A percentile compares a stretch with the other conserved stretches of the same genome.
Evolutionary conservation across 2,113 vertebrate genomes (phyloP).

Genomic region (Cavia porcellus): DNA sequence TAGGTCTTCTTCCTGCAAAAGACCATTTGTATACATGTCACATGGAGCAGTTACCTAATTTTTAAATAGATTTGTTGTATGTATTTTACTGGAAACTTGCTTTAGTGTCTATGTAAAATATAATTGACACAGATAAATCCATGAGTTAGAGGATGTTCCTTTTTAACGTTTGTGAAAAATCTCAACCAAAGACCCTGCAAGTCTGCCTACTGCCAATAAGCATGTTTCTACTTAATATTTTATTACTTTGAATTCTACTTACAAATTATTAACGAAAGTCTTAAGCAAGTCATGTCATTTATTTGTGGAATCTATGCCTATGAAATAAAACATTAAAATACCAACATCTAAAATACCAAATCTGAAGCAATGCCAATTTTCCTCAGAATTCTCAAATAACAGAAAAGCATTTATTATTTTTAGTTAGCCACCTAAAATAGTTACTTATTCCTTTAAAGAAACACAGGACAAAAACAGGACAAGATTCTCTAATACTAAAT

Average conservation of each 20-base stretch:
- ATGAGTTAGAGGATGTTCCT: slow-evolving; percentile 57
- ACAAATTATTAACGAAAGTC: slow-evolving; percentile 66
- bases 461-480: not conserved
- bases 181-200: slow-evolving; percentile 61
- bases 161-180: slow-evolving; percentile 72
- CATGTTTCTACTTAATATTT: slow-evolving; percentile 61
- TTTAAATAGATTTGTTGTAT: slow-evolving; percentile 49
- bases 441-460: not conserved
- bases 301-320: slow-evolving; percentile 12
- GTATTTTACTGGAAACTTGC: not conserved
- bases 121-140: slow-evolving; percentile 64
- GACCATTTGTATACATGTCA: not conserved
- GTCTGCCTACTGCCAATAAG: slow-evolving; percentile 42
- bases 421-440: slow-evolving; percentile 3
- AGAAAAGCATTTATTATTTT: slow-evolving; percentile 38
- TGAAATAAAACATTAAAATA: not conserved
- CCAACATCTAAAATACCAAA: not conserved
- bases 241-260: slow-evolving; percentile 65
- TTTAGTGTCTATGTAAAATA: slow-evolving; percentile 60
- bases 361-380: not conserved
- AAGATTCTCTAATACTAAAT: not conserved
- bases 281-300: not conserved
- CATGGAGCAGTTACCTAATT: not conserved
- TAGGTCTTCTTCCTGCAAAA: slow-evolving; percentile 24
- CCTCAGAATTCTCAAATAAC: slow-evolving; percentile 45